phyloP scores from a whole-genome alignment of 2,888 invertebrate species.

The Stramonita haemastoma region DNA sequence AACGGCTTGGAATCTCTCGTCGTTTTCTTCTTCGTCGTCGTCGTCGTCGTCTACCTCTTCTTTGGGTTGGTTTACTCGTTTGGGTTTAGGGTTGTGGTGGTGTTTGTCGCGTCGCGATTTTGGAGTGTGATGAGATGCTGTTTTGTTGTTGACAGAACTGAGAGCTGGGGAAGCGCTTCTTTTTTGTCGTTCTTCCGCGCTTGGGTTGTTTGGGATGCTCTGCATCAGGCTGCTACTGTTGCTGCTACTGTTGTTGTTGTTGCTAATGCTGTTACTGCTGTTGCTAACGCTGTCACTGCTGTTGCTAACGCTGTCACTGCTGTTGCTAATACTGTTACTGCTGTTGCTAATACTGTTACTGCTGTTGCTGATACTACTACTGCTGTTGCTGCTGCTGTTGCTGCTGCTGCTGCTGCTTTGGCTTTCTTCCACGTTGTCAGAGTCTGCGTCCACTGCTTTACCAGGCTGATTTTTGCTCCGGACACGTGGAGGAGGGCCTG shows the following conservation, averaged over 20 bases:
- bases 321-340: not conserved
- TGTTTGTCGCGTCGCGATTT: not conserved
- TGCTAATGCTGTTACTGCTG: not conserved
- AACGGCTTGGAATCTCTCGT: constrained; percentile 24
- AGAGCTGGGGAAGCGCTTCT: not conserved
- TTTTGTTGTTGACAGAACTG: not conserved
- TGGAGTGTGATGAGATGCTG: not conserved
- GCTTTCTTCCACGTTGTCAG: too few relatives aligned
- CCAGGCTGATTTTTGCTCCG: too few relatives aligned
- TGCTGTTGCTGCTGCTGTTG: too few relatives aligned
- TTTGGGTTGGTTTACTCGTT: not conserved
- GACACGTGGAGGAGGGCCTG: too few relatives aligned
- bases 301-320: not conserved
- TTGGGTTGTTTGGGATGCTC: not conserved
- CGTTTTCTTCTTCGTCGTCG: not conserved
- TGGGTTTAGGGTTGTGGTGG: not conserved
- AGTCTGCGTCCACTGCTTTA: too few relatives aligned
- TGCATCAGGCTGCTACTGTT: not conserved
- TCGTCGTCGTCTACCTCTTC: not conserved
- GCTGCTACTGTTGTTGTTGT: not conserved
- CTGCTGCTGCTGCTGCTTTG: too few relatives aligned
- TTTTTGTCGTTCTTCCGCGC: not conserved
- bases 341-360: not conserved
- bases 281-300: not conserved
- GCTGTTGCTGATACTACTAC: too few relatives aligned